These are phyloP conservation scores for Nomada goodeniana DNA, from an alignment of 2,888 invertebrate genomes.

Conservation along the genomic window DNA sequence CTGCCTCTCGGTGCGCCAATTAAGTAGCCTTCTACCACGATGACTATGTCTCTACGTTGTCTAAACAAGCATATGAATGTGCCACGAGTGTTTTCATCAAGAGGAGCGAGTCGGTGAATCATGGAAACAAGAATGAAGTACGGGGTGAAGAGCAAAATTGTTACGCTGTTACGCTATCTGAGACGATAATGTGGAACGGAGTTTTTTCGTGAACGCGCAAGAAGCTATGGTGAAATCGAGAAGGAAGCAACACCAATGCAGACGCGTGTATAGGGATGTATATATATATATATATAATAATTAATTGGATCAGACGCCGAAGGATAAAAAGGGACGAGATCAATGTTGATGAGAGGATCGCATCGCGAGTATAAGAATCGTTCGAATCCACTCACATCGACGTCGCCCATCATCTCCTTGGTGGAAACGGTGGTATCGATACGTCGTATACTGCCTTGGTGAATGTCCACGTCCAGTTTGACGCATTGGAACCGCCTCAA, in stretches of 20 bases:
- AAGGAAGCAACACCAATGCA: constrained; percentile 34
- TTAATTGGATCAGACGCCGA: background rate
- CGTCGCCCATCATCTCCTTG: constrained; percentile 97
- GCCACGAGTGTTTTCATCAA: constrained; percentile 17
- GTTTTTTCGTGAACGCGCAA: background rate
- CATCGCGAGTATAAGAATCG: background rate
- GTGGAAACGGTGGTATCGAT: constrained; percentile 97
- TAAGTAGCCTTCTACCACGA: constrained; percentile 26
- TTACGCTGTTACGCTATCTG: background rate
- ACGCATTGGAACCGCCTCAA: constrained; percentile 95
- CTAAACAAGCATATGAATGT: constrained; percentile 50
- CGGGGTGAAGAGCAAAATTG: background rate
- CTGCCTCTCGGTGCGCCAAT: constrained; percentile 39
- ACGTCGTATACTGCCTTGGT: constrained; percentile 95
- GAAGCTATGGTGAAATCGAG: constrained; percentile 16
- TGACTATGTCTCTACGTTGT: constrained; percentile 31
- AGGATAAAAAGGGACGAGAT: background rate
- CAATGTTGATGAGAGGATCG: constrained; percentile 20
- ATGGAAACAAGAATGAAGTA: background rate
- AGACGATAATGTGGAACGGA: background rate
- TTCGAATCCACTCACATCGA: constrained; percentile 90
- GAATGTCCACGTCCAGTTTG: constrained; percentile 94
- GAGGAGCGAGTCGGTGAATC: background rate
- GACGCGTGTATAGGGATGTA: constrained; percentile 19
- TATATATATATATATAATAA: background rate